A percentile compares a stretch with the other conserved stretches of the same genome.
Conservation (phyloP, 2,113 vertebrate species). For the Hemibagrus wyckioides region DNA sequence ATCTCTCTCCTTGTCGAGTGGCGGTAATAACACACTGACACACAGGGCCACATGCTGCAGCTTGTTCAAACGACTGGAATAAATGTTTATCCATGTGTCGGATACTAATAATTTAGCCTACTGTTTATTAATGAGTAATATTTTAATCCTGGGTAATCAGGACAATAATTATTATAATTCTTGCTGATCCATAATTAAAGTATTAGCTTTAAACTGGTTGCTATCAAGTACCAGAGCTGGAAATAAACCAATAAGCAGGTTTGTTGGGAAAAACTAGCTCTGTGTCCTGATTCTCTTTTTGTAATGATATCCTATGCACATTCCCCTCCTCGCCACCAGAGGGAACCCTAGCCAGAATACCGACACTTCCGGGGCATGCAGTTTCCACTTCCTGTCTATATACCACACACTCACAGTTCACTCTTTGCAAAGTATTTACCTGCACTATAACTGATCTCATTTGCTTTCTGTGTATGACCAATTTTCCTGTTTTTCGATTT, state of each 20-base stretch:
- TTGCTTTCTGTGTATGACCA: too few relatives aligned
- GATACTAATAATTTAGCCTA: background rate
- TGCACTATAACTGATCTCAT: too few relatives aligned
- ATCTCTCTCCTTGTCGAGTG: constrained; percentile 19
- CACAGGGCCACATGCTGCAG: background rate
- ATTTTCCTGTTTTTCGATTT: too few relatives aligned
- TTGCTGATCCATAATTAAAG: background rate
- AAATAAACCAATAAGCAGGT: background rate
- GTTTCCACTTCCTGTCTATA: too few relatives aligned
- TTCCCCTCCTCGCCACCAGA: too few relatives aligned
- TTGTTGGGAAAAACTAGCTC: background rate
- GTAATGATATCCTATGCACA: too few relatives aligned
- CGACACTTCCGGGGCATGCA: too few relatives aligned
- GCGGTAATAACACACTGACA: background rate
- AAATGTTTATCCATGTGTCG: background rate
- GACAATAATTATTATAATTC: background rate
- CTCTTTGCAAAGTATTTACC: too few relatives aligned
- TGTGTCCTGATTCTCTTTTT: too few relatives aligned
- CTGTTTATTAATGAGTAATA: background rate
- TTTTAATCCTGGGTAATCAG: background rate
- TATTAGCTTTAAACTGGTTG: background rate
- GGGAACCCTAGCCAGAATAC: too few relatives aligned
- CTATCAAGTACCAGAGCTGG: background rate
- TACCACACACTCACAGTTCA: too few relatives aligned
- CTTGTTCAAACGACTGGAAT: background rate